Evolutionary conservation across 2,797 vertebrate species (phyloP).

Genomic region (Danio tinwini): DNA sequence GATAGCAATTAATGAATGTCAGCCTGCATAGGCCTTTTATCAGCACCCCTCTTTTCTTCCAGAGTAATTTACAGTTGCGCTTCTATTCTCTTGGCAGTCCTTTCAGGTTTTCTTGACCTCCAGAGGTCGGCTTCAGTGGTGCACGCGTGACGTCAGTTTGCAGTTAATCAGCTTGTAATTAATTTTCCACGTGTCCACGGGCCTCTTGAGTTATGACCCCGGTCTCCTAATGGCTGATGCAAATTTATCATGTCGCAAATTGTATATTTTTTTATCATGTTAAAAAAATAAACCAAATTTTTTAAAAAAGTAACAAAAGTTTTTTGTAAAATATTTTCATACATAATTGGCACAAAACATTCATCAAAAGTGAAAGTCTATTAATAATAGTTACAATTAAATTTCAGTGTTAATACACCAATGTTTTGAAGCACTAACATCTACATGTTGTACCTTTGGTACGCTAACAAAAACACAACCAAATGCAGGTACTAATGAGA

Average conservation of each 20-base stretch:
- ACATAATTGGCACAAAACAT: too few species aligned
- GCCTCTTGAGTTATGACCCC: slow-evolving; percentile 66
- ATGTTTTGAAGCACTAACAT: too few species aligned
- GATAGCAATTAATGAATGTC: slow-evolving; percentile 69
- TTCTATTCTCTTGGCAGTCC: slow-evolving; percentile 68
- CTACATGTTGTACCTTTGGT: too few species aligned
- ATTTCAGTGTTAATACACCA: too few species aligned
- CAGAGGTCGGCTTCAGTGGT: slow-evolving; percentile 58
- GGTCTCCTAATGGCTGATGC: slow-evolving; percentile 55
- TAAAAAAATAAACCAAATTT: neutral
- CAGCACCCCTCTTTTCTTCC: slow-evolving; percentile 59
- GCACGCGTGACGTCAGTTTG: slow-evolving; percentile 63
- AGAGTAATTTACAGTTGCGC: slow-evolving; percentile 65
- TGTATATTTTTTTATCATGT: slow-evolving; percentile 36
- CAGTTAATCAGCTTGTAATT: slow-evolving; percentile 67
- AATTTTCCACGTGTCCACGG: slow-evolving; percentile 64
- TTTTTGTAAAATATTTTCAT: too few species aligned
- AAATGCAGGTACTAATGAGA: too few species aligned
- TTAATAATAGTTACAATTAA: too few species aligned
- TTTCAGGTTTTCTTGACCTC: slow-evolving; percentile 67
- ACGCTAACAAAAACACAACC: too few species aligned
- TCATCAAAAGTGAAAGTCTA: too few species aligned
- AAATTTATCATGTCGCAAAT: slow-evolving; percentile 60
- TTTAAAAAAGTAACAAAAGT: too few species aligned
- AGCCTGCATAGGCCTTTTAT: slow-evolving; percentile 64